Percentiles rank a stretch among this genome's conserved stretches.
Conservation (phyloP, 2,113 vertebrate genomes). For the Pelusios castaneus region DNA sequence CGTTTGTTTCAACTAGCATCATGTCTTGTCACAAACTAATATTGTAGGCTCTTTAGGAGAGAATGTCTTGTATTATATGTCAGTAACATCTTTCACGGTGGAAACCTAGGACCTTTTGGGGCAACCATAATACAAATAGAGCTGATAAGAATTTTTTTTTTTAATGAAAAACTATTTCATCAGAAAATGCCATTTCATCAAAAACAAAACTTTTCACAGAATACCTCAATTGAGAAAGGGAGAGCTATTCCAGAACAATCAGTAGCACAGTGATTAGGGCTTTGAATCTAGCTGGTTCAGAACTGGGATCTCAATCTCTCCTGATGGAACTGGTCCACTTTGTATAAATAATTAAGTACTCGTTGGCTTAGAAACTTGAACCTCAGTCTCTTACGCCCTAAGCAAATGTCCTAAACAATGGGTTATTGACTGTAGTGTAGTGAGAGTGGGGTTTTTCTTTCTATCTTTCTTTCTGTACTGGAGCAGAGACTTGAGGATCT, state of each 20-base stretch:
- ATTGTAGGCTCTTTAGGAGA: background rate
- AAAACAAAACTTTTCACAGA: background rate
- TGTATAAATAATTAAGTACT: no score
- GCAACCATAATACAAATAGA: background rate
- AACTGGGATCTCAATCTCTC: background rate
- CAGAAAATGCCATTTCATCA: background rate
- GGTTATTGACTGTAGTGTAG: no score
- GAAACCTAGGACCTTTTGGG: background rate
- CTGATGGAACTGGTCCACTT: no score
- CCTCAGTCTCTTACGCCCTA: no score
- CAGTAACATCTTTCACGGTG: background rate
- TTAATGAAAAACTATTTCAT: background rate
- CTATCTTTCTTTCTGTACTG: background rate
- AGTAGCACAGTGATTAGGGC: background rate
- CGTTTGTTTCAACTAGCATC: background rate
- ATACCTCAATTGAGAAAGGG: background rate
- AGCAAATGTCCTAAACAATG: no score
- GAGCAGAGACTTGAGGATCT: background rate
- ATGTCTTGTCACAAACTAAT: background rate
- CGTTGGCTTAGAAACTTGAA: no score
- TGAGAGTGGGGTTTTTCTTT: no score
- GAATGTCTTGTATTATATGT: background rate
- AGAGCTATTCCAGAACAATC: background rate
- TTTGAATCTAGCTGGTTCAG: background rate
- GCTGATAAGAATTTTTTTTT: background rate